A percentile compares a stretch with the other conserved stretches of the same genome.
Conservation (phyloP, 2,797 vertebrate genomes). For the Arremon brunneinucha region DNA sequence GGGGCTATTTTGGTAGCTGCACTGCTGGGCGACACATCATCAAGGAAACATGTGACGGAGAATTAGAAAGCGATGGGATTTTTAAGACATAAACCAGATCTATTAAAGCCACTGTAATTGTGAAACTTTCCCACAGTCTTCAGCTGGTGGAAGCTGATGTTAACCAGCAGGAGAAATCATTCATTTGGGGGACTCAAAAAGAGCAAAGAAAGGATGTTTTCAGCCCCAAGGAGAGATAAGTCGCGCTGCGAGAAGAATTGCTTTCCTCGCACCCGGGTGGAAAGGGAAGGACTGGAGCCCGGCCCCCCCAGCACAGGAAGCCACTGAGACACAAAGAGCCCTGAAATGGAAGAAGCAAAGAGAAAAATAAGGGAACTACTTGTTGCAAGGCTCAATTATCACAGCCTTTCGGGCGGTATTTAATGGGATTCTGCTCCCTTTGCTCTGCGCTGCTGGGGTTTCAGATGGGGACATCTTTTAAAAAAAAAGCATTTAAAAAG, state of each 20-base stretch:
- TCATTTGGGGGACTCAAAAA: background rate
- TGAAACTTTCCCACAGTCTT: constrained; percentile 32
- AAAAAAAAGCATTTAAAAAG: background rate
- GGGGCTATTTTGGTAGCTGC: constrained; percentile 29
- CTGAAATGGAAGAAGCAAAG: background rate
- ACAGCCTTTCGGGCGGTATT: background rate
- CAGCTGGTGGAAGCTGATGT: constrained; percentile 8
- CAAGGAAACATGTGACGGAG: constrained; percentile 30
- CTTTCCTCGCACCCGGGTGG: background rate
- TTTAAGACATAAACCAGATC: constrained; percentile 47
- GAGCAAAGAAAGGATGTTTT: constrained; percentile 41
- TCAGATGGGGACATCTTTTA: background rate
- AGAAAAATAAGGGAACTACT: constrained; percentile 2
- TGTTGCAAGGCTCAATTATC: background rate
- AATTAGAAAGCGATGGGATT: constrained; percentile 22
- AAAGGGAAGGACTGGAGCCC: constrained; percentile 19
- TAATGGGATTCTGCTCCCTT: background rate
- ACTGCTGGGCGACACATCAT: background rate
- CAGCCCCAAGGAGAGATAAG: constrained; percentile 1
- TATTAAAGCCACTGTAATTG: constrained; percentile 1
- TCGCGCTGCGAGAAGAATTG: background rate
- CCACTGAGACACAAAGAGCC: constrained; percentile 40
- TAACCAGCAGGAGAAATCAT: constrained; percentile 31
- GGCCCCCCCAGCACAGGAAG: constrained; percentile 34
- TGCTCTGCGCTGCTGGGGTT: background rate